Evolutionary conservation across 2,797 vertebrate genomes (phyloP), one percentile per base, ranked within the genome.

Genomic region (Betta splendens): DNA sequence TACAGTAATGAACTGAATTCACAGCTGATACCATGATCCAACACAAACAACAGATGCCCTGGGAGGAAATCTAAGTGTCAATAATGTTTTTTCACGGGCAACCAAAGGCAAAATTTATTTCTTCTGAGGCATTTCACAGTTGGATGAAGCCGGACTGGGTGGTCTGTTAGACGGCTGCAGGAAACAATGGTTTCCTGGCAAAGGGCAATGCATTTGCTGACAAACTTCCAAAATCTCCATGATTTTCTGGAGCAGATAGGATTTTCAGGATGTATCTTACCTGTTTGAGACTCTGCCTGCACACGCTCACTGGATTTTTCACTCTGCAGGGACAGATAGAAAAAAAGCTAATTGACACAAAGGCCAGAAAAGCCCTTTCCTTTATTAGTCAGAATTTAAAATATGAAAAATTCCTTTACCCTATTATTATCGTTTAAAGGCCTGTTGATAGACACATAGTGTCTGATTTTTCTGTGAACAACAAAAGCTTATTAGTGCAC

Each of bases 391-490:
- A 47, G 12, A 4, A 29, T n/a, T n/a, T n/a, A n/a, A 64, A 63
- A 77, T 61, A 15, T 44, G 5, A 12, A 52, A 57, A 50, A 26
- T 31, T 23, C 70, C 64, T 68, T 76, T 90, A 98, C 97, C 96
- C 97, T 98, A 92, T 92, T 96, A 92, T 91, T 96, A 92, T 96
- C 94, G 84, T 91, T 95, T 93, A 93, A 96, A 89, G 94, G 92
- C 91, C 93, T 93, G 92, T 95, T 96, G 93, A 98, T 94, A 83
- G 96, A 99, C 96, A 98, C 97, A 96, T 97, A 99, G 95, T 99
- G 97, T 94, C 97, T 96, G 91, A 98, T 96, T 94, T 96, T 98
- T 91, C 97, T 99, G 93, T 60, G 89, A 87, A 85, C 40, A 35
- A 82, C 52, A 88, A 57, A 64, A 35, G 7, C 9, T 22, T 23